Percentiles rank a stretch among this genome's conserved stretches.
phyloP scores from a whole-genome alignment of 2,888 invertebrate genomes.

The Aphodius granarius region DNA sequence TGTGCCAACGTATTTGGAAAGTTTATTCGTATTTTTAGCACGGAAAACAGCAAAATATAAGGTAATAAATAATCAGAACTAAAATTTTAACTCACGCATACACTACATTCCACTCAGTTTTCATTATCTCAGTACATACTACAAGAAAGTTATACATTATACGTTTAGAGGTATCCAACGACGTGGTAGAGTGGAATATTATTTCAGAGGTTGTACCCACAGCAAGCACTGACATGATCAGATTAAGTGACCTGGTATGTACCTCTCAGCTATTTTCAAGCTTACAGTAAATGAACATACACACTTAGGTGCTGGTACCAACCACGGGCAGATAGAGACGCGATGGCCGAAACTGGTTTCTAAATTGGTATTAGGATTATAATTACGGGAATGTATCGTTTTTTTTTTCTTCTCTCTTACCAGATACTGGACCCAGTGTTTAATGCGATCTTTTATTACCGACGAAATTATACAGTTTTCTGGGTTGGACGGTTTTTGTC shows the following conservation, averaged over 20 bases:
- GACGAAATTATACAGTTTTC: conserved; percentile 24
- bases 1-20: too few species aligned
- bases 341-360: conserved; percentile 14
- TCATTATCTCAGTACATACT: not conserved
- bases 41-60: too few species aligned
- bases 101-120: not conserved
- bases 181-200: not conserved
- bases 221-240: not conserved
- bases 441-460: conserved; percentile 25
- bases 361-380: conserved; percentile 31
- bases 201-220: not conserved
- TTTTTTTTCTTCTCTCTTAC: not conserved
- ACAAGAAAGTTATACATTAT: not conserved
- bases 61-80: too few species aligned
- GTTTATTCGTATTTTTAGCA: too few species aligned
- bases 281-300: not conserved
- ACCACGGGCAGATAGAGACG: not conserved
- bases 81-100: not conserved
- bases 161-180: not conserved
- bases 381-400: conserved; percentile 21
- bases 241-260: conserved; percentile 7
- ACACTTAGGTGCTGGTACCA: not conserved
- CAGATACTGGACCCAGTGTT: not conserved
- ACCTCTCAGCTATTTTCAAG: conserved; percentile 4
- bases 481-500: not conserved